These are phyloP conservation scores for Tipula helvola DNA, from an alignment of 2,888 invertebrate species.

Conservation along the genomic window DNA sequence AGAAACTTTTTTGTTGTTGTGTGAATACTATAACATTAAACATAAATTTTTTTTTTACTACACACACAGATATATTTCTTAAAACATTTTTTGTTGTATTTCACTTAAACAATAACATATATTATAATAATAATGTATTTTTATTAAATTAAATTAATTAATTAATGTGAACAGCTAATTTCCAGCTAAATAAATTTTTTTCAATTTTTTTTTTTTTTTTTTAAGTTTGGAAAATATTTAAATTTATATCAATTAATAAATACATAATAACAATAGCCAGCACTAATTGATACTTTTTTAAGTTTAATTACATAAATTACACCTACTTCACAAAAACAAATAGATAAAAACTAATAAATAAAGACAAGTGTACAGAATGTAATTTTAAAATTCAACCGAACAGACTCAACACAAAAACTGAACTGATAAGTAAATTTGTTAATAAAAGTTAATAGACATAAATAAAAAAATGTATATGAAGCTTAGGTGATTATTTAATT, in stretches of 20 bases:
- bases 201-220: background rate
- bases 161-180: background rate
- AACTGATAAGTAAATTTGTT: background rate
- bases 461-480: background rate
- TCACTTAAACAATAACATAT: background rate
- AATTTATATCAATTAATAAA: background rate
- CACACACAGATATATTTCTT: background rate
- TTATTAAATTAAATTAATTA: background rate
- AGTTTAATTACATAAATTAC: background rate
- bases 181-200: background rate
- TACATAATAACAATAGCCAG: background rate
- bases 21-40: background rate
- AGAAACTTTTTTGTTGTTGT: background rate
- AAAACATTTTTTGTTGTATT: background rate
- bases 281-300: background rate
- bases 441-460: background rate
- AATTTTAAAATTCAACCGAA: background rate
- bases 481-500: constrained; percentile 9
- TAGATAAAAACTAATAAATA: background rate
- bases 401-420: background rate
- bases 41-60: background rate
- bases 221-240: background rate
- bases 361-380: background rate
- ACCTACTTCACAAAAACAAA: background rate
- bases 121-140: background rate